A percentile compares a stretch with the other conserved stretches of the same genome.
These are phyloP conservation scores for Fundulus diaphanus DNA, from an alignment of 2,797 vertebrate genomes.

Conservation along the genomic window DNA sequence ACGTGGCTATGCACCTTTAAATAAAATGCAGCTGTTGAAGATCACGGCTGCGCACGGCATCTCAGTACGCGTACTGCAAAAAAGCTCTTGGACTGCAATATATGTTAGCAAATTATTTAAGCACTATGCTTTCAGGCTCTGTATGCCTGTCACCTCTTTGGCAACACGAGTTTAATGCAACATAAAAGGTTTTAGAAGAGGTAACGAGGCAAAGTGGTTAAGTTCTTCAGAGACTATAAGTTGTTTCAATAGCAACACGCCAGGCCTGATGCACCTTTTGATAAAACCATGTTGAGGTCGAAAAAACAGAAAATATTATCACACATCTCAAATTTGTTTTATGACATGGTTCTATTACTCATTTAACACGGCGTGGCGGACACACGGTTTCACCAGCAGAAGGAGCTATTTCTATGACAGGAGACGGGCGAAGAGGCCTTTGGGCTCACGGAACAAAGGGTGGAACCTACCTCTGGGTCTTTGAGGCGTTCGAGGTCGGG, in stretches of 20 bases:
- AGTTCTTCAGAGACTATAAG: background rate
- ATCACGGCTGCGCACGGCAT: background rate
- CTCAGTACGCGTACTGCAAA: background rate
- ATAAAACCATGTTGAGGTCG: no score
- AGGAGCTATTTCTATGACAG: background rate
- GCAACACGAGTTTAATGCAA: background rate
- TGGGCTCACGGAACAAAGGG: background rate
- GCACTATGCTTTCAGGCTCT: background rate
- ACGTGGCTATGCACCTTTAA: no score
- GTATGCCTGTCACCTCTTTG: background rate
- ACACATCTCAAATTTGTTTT: no score
- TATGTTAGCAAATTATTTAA: background rate
- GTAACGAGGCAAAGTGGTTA: background rate
- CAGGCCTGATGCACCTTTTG: no score
- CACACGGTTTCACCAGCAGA: background rate
- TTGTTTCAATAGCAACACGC: no score
- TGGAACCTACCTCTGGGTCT: slow-evolving; percentile 91
- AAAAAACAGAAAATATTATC: no score
- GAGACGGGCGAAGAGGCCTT: background rate
- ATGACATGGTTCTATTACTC: no score
- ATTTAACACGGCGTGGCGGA: background rate
- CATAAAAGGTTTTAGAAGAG: background rate
- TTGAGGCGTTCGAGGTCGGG: slow-evolving; percentile 90
- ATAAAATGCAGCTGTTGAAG: no score
- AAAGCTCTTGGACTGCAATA: background rate